phyloP scores from a whole-genome alignment of 2,888 invertebrate genomes.

The Pheosia gnoma region DNA sequence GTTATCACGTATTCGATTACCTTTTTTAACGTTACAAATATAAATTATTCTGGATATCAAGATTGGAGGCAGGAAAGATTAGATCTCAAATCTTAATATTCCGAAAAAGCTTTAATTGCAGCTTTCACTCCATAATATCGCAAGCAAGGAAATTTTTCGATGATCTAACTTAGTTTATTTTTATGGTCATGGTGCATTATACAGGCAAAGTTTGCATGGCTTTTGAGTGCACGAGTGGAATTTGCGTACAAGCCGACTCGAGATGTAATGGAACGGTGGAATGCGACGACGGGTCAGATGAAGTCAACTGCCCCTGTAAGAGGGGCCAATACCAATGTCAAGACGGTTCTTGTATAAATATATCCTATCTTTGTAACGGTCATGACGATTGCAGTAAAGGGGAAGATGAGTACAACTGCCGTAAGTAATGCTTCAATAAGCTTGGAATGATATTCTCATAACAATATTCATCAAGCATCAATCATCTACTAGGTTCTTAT shows the following conservation, averaged over 20 bases:
- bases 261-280: conserved; percentile 81
- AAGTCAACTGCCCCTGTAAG: conserved; percentile 71
- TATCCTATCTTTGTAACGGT: conserved; percentile 86
- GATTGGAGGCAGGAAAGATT: background rate
- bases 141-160: background rate
- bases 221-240: conserved; percentile 86
- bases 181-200: conserved; percentile 71
- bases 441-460: background rate
- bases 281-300: conserved; percentile 80
- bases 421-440: conserved; percentile 47
- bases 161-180: conserved; percentile 29
- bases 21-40: background rate
- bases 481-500: background rate
- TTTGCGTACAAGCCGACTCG: conserved; percentile 82
- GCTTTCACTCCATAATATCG: background rate
- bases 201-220: conserved; percentile 81
- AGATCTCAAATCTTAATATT: background rate
- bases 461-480: too few species aligned
- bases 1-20: conserved; percentile 1
- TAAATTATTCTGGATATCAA: background rate
- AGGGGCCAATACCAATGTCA: conserved; percentile 83
- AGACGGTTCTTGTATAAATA: conserved; percentile 87
- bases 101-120: conserved; percentile 1
- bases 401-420: conserved; percentile 86
- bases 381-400: conserved; percentile 83